Conservation (phyloP, 2,113 vertebrate species). For the Haliaeetus leucogaster region DNA sequence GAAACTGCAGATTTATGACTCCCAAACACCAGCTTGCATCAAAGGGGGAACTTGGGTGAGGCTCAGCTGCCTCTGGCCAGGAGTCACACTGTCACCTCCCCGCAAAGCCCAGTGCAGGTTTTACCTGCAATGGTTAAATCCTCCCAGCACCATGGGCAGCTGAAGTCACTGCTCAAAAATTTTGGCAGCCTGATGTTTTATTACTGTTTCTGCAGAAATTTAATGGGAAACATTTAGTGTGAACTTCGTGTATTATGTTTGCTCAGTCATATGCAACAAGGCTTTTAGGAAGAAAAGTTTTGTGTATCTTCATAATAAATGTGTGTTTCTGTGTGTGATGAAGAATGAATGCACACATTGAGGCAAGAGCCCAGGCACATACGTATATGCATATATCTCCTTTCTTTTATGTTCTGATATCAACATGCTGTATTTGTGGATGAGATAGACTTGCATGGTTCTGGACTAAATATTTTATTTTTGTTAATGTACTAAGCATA, state of each 20-base stretch:
- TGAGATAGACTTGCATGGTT: background rate
- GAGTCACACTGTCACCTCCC: background rate
- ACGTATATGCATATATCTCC: background rate
- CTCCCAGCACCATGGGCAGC: background rate
- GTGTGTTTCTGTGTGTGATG: fast-evolving
- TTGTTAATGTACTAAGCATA: background rate
- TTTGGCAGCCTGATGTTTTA: background rate
- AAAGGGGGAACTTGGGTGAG: background rate
- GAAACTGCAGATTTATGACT: background rate
- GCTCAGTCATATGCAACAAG: background rate
- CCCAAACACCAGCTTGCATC: background rate
- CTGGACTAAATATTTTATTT: background rate
- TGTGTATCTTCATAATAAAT: background rate
- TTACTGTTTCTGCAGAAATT: background rate
- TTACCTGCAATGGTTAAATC: background rate
- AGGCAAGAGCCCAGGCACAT: background rate
- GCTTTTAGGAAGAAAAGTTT: background rate
- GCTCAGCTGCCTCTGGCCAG: fast-evolving
- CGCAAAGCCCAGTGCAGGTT: background rate
- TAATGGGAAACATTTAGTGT: background rate
- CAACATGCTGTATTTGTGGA: background rate
- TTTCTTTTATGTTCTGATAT: background rate
- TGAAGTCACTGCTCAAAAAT: background rate
- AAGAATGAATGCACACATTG: fast-evolving
- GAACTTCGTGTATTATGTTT: background rate